phyloP scores from a whole-genome alignment of 2,797 vertebrate genomes.

The Galagoides demidoff region DNA sequence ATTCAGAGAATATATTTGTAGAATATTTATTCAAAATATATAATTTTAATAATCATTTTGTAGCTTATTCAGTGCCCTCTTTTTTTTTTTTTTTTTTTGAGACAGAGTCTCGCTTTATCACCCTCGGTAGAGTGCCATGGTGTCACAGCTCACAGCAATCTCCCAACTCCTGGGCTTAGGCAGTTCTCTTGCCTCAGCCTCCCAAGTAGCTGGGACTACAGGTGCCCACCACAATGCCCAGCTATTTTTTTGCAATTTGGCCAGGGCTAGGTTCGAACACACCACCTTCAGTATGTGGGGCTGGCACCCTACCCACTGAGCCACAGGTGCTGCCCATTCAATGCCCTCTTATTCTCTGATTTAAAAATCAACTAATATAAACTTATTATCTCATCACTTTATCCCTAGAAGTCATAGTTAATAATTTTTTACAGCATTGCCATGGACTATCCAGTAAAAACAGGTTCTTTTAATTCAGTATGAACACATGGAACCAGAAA shows the following conservation, averaged over 20 bases:
- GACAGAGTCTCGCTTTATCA: too few relatives aligned
- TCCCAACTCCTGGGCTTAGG: too few relatives aligned
- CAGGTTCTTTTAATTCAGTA: not conserved
- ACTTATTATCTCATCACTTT: not conserved
- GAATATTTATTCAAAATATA: conserved; percentile 4
- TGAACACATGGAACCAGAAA: not conserved
- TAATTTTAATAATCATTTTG: conserved; percentile 38
- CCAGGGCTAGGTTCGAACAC: too few relatives aligned
- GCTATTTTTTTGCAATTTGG: too few relatives aligned
- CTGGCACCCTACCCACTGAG: too few relatives aligned
- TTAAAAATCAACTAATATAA: conserved; percentile 27
- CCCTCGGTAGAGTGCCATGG: too few relatives aligned
- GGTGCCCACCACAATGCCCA: too few relatives aligned
- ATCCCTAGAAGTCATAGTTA: not conserved
- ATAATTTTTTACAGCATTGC: not conserved
- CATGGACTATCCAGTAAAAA: not conserved
- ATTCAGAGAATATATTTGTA: conserved; percentile 26
- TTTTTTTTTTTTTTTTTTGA: not conserved
- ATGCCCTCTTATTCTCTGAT: not conserved
- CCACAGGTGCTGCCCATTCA: not conserved
- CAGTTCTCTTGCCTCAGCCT: too few relatives aligned
- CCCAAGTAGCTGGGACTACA: too few relatives aligned
- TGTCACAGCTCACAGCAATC: too few relatives aligned
- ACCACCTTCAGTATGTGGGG: too few relatives aligned
- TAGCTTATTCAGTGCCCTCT: not conserved